phyloP scores from a whole-genome alignment of 1,140 invertebrate species.

The Coptotermes formosanus region DNA sequence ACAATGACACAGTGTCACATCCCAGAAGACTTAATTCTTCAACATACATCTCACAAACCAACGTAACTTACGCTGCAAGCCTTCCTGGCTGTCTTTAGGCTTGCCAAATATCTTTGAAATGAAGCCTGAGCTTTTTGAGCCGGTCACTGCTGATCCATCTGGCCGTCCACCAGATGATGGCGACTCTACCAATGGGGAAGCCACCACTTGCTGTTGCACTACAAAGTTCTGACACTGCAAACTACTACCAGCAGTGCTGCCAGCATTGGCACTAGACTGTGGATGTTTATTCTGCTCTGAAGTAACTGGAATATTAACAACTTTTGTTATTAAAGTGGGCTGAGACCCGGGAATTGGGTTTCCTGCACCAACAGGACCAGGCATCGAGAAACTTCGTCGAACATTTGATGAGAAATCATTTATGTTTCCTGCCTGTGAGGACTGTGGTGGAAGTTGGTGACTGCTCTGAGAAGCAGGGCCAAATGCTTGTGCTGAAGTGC shows the following conservation, averaged over 20 bases:
- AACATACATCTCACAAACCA: too few relatives aligned
- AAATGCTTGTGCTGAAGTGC: conserved; percentile 10
- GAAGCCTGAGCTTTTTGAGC: conserved; percentile 42
- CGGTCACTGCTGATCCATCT: conserved; percentile 38
- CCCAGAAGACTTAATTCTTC: too few relatives aligned
- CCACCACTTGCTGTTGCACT: conserved; percentile 19
- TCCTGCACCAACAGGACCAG: conserved; percentile 44
- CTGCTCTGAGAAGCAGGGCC: conserved; percentile 30
- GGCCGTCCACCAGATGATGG: conserved; percentile 36
- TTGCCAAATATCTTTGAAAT: conserved; percentile 50
- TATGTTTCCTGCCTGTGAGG: conserved; percentile 29
- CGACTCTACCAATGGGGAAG: conserved; percentile 32
- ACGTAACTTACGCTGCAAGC: neutral
- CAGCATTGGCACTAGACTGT: neutral
- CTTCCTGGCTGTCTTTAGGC: conserved; percentile 39
- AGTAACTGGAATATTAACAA: conserved; percentile 17
- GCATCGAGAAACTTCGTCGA: conserved; percentile 42
- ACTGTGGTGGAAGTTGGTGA: conserved; percentile 29
- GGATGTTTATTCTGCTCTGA: neutral
- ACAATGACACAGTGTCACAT: too few relatives aligned
- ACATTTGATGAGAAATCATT: conserved; percentile 26
- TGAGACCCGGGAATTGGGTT: conserved; percentile 50
- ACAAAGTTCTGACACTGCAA: neutral
- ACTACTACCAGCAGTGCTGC: neutral
- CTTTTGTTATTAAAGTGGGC: neutral